Base-by-base conservation (phyloP, 2,888 invertebrate genomes). In the Dugesia japonica region DNA sequence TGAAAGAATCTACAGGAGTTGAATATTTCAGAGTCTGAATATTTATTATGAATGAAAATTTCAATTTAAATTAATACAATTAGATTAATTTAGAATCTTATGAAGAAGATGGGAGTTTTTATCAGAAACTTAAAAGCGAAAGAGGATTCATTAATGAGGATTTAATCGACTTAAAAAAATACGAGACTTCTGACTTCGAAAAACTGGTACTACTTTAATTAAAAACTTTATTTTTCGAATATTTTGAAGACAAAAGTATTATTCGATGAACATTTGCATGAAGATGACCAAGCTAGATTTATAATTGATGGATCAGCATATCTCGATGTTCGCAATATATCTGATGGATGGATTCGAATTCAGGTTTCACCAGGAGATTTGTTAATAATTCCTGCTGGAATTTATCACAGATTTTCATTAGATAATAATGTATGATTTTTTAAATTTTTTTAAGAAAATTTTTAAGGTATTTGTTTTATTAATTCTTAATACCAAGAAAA, bases 211-310 rank as follows among this genome's bases (percentile, higher is more conserved):
- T 13, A 56, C 9, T 20, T 4, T 9, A 4, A 4, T 4, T 13
- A 13, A n/a, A 56, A 56, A 56, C n/a, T 9, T 20, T n/a, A 56
- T n/a, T 56, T 20, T 4, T 13, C 4, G 9, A 56, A 13, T 9
- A 13, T 56, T 20, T 56, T 4, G 28, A 80, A 87, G 87, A 83
- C 94, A 26, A 91, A 91, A 82, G 89, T 88, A 0, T 97, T 97
- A 85, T 95, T 88, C 82, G 88, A 88, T 0, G 97, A 97, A 82
- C 97, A 97, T 85, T 86, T 98, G 79, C 97, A 98, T 82, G 90
- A 91, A 0, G 95, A 97, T 85, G 95, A 97, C 83, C 97, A 97
- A 86, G 94, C 97, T 79, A 89, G 97, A 80, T 88, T 92, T 71
- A 88, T 94, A 27, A 81, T 91, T 28, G 91, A 91, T 72, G 94